These are phyloP conservation scores for Hecatera dysodea DNA, from an alignment of 2,888 invertebrate genomes.

Conservation along the genomic window DNA sequence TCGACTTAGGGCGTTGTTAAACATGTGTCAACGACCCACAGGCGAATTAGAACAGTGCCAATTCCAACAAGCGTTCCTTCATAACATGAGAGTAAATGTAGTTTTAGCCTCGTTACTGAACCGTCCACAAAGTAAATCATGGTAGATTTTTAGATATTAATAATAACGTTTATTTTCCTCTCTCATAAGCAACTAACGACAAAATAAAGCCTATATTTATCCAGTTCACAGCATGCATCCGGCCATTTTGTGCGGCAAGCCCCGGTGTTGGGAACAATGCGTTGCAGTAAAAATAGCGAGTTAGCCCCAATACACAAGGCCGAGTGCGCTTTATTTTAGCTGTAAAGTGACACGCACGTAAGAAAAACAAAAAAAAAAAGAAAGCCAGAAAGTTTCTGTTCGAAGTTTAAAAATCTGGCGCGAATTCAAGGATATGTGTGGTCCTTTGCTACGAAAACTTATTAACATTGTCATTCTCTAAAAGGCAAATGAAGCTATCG, in stretches of 20 bases:
- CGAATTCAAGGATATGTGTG: constrained; percentile 19
- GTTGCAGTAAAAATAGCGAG: constrained; percentile 78
- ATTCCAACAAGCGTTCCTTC: constrained; percentile 7
- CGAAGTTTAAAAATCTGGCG: constrained; percentile 23
- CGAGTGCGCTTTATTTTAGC: constrained; percentile 71
- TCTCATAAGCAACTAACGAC: constrained; percentile 7
- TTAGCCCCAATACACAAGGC: constrained; percentile 74
- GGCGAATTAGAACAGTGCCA: constrained; percentile 30
- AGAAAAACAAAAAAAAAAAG: constrained; percentile 44
- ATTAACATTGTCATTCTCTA: neutral
- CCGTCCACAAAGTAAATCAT: neutral
- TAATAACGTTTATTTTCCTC: neutral
- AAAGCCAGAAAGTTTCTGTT: constrained; percentile 26
- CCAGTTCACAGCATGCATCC: constrained; percentile 35
- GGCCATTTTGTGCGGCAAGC: constrained; percentile 29
- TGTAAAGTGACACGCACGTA: constrained; percentile 61
- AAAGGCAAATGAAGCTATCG: constrained; percentile 16
- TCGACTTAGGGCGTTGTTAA: constrained; percentile 1
- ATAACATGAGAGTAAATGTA: neutral
- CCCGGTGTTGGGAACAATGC: constrained; percentile 61
- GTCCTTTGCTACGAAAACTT: neutral
- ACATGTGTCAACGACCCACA: constrained; percentile 41
- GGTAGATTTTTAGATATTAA: neutral
- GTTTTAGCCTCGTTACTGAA: neutral
- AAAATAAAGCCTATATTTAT: constrained; percentile 35